Evolutionary conservation across 2,797 vertebrate genomes (phyloP), one percentile per base, ranked within the genome.

Genomic region (Neostethus bicornis): DNA sequence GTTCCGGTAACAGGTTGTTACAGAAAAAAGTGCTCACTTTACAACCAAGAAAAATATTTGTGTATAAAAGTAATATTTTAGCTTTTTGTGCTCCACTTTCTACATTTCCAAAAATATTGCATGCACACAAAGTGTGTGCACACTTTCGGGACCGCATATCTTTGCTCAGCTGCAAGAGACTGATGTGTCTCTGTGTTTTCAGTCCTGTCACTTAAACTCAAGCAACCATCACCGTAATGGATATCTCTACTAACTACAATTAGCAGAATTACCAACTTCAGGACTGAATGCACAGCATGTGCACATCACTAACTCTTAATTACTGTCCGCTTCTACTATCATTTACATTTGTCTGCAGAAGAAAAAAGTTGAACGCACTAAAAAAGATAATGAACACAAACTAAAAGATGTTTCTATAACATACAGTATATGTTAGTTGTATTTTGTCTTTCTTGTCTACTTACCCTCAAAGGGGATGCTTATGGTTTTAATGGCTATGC

Each of bases 1-100:
- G 80, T 85, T 59, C 32, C 55, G 51, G 75, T 61, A 80, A 75
- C 75, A 83, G 80, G 73, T 87, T 82, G 69, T 20, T 28, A 10
- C 26, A 25, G 42, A 50, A 75, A 70, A 64, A 66, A 55, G 17
- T 69, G 68, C 68, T 77, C 25, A 13, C 41, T 28, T 20, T 50
- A 14, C 47, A 48, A 24, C 24, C 20, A 54, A 80, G 55, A 70
- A 80, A 82, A 78, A 87, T 85, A 77, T 14, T 84, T 77, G 53
- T 42, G 3, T 42, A 32, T 53, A 66, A 58, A 51, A 31, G 20
- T 2, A 1, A 16, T 41, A 67, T 43, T 47, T 28, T 9, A 8
- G 28, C 3, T 28, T 29, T 49, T 42, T 43, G 45, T 24, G 34
- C 63, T 59, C 19, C 70, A 78, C 49, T 67, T 73, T 73, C 70